Conservation (phyloP, 2,888 invertebrate genomes). For the Papilio protenor region DNA sequence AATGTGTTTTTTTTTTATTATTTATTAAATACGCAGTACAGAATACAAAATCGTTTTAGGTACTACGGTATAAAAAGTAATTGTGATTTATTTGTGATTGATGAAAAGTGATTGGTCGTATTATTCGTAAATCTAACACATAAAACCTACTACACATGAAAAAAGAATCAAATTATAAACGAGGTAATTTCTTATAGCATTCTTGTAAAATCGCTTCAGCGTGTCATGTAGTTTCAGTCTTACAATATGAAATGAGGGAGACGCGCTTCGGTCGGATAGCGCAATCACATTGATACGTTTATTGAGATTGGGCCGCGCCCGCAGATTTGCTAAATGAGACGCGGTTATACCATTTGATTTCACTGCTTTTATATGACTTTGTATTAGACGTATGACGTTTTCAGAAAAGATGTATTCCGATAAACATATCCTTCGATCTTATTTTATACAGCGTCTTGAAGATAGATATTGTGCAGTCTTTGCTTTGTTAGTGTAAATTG, state of each 20-base stretch:
- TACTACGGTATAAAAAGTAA: too few relatives aligned
- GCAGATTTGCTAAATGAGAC: conserved; percentile 56
- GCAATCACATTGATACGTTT: conserved; percentile 66
- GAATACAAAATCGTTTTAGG: too few relatives aligned
- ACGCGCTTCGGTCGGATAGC: conserved; percentile 56
- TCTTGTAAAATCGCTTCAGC: conserved; percentile 43
- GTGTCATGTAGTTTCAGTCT: conserved; percentile 35
- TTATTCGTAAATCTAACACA: background rate
- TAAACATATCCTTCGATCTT: conserved; percentile 10
- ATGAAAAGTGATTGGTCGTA: too few relatives aligned
- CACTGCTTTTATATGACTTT: conserved; percentile 43
- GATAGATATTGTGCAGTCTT: background rate
- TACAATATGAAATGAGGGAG: conserved; percentile 50
- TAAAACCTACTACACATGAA: background rate
- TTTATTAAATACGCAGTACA: too few relatives aligned
- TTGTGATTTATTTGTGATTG: too few relatives aligned
- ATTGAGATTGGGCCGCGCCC: conserved; percentile 59
- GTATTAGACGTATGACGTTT: conserved; percentile 30
- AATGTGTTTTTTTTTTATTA: too few relatives aligned
- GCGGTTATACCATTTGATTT: conserved; percentile 53
- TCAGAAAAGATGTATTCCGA: conserved; percentile 8
- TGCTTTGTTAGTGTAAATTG: background rate
- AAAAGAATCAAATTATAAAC: too few relatives aligned
- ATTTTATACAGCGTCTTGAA: background rate
- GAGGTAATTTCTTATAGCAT: too few relatives aligned